Evolutionary conservation across 1,140 invertebrate genomes (phyloP).

Genomic region (Patella vulgata): DNA sequence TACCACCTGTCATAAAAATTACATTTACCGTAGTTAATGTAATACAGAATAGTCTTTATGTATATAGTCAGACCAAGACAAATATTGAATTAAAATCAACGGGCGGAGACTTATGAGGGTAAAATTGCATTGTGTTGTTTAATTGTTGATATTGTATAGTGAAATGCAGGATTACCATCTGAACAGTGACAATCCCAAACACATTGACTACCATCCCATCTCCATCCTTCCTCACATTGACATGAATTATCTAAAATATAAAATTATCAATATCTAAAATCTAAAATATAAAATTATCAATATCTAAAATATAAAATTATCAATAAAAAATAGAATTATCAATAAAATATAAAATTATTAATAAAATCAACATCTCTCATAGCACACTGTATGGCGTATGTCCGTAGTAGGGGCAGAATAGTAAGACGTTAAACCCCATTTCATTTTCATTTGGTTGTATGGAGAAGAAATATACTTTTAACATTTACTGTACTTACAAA

Average conservation of each 20-base stretch:
- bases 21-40: neutral
- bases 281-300: neutral
- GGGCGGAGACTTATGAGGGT: neutral
- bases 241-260: slow-evolving; percentile 30
- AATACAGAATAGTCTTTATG: neutral
- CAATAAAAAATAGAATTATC: neutral
- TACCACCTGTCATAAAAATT: slow-evolving; percentile 1
- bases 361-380: neutral
- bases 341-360: neutral
- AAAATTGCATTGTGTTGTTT: neutral
- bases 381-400: neutral
- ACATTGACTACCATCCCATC: slow-evolving; percentile 24
- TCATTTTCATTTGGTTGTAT: neutral
- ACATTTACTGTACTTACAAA: neutral
- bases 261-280: neutral
- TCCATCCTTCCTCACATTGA: slow-evolving; percentile 31
- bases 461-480: neutral
- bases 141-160: neutral
- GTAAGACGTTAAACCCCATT: too few relatives aligned
- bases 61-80: too few relatives aligned
- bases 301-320: neutral
- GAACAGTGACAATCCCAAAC: slow-evolving; percentile 38
- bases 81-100: neutral
- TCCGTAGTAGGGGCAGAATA: neutral
- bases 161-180: slow-evolving; percentile 12